A percentile compares a stretch with the other conserved stretches of the same genome.
These are phyloP conservation scores for Meandrina meandrites DNA, from an alignment of 92 coral and sea anemone genomes.

Conservation along the genomic window DNA sequence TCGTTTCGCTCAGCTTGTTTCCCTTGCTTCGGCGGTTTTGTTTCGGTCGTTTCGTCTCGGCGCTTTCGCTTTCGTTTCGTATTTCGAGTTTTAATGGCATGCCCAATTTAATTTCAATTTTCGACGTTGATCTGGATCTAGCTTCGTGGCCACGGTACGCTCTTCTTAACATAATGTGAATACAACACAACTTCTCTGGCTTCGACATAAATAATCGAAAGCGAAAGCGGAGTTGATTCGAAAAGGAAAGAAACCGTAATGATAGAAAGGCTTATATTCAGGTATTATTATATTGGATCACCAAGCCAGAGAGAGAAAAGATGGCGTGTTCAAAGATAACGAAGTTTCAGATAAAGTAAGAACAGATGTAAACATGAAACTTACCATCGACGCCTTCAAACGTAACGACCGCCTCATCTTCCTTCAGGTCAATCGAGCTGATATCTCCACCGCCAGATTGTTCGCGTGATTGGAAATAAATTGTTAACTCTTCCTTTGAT, in stretches of 20 bases:
- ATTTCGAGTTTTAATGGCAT: too few relatives aligned
- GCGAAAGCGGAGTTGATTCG: conserved; percentile 9
- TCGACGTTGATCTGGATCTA: too few relatives aligned
- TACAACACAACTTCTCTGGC: too few relatives aligned
- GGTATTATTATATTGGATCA: too few relatives aligned
- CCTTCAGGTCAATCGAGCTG: conserved; percentile 16
- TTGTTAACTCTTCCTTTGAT: conserved; percentile 31
- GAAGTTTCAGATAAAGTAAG: not conserved
- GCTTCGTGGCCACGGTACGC: too few relatives aligned
- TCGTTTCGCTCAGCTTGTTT: too few relatives aligned
- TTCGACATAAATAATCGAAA: not conserved
- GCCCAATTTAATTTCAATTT: too few relatives aligned
- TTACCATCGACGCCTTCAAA: conserved; percentile 41
- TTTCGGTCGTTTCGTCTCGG: too few relatives aligned
- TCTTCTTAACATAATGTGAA: too few relatives aligned
- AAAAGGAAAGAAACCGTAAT: not conserved
- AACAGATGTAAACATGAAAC: not conserved
- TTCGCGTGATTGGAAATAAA: conserved; percentile 43
- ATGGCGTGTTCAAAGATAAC: not conserved
- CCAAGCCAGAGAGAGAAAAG: not conserved
- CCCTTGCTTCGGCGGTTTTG: too few relatives aligned
- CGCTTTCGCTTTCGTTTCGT: too few relatives aligned
- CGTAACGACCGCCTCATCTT: conserved; percentile 39
- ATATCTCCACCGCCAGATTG: conserved; percentile 66
- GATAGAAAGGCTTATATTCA: too few relatives aligned